These are phyloP conservation scores for Oenanthe oenanthe DNA, from an alignment of 2,113 vertebrate genomes.

Conservation along the genomic window DNA sequence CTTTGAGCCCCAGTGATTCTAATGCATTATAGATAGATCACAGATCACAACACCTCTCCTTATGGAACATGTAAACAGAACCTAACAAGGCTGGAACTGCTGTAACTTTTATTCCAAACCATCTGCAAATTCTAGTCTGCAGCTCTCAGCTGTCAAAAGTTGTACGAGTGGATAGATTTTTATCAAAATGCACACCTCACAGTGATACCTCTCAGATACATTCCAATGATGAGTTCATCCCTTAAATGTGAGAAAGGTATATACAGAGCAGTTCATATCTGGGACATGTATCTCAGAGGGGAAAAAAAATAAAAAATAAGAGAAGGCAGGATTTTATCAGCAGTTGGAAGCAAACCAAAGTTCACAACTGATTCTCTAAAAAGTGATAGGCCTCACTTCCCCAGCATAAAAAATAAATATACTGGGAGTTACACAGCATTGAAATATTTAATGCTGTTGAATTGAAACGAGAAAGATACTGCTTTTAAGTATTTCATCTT, in stretches of 20 bases:
- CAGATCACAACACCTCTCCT: neutral
- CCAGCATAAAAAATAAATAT: slow-evolving; percentile 42
- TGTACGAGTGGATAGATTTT: neutral
- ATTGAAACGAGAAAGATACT: neutral
- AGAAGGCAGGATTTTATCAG: neutral
- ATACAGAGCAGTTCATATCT: neutral
- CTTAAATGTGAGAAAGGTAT: neutral
- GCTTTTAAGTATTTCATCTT: neutral
- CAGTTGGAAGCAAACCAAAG: neutral
- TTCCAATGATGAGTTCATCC: neutral
- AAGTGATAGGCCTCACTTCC: neutral
- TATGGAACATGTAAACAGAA: neutral
- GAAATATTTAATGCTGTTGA: slow-evolving; percentile 48
- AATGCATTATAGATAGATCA: neutral
- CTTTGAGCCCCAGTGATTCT: neutral
- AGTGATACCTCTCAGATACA: no score
- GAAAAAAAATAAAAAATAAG: neutral
- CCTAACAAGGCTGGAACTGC: neutral
- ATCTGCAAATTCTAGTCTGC: neutral
- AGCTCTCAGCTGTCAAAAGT: neutral
- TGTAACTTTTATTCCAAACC: neutral
- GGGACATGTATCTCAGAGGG: neutral
- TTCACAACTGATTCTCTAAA: neutral
- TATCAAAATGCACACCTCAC: neutral
- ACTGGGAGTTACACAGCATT: neutral